Percentiles rank a stretch among this genome's conserved stretches.
phyloP scores from a whole-genome alignment of 1,140 invertebrate genomes.

The Chlorops oryzae region DNA sequence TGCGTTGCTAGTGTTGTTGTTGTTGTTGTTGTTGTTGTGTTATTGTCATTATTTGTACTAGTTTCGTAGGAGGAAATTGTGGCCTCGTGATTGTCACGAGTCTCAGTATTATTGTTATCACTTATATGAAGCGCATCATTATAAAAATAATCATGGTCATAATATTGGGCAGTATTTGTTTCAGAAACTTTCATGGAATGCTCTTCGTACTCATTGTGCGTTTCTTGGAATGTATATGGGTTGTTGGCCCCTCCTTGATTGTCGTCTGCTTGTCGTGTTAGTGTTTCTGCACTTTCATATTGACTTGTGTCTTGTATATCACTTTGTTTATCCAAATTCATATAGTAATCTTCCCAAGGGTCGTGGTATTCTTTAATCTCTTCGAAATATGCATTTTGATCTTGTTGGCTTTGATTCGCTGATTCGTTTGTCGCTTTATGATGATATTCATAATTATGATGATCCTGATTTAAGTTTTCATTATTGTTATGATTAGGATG shows the following conservation, averaged over 20 bases:
- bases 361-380: conserved; percentile 39
- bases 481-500: too few relatives aligned
- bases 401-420: conserved; percentile 10
- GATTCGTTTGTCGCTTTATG: conserved; percentile 1
- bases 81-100: too few relatives aligned
- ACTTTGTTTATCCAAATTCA: conserved; percentile 29
- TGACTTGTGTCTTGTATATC: conserved; percentile 8
- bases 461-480: too few relatives aligned
- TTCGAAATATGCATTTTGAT: conserved; percentile 22
- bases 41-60: not conserved
- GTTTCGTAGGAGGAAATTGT: too few relatives aligned
- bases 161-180: too few relatives aligned
- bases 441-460: conserved; percentile 6
- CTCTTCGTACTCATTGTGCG: too few relatives aligned
- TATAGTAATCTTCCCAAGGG: conserved; percentile 55
- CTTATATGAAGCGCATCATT: too few relatives aligned
- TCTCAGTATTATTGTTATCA: too few relatives aligned
- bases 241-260: not conserved
- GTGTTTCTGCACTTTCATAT: not conserved
- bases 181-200: too few relatives aligned
- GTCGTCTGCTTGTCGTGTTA: not conserved
- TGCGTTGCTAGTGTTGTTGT: conserved; percentile 12
- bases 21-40: conserved; percentile 3
- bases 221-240: too few relatives aligned
- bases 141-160: too few relatives aligned